Conservation (phyloP, 2,888 invertebrate species). For the Tenthredo notha region DNA sequence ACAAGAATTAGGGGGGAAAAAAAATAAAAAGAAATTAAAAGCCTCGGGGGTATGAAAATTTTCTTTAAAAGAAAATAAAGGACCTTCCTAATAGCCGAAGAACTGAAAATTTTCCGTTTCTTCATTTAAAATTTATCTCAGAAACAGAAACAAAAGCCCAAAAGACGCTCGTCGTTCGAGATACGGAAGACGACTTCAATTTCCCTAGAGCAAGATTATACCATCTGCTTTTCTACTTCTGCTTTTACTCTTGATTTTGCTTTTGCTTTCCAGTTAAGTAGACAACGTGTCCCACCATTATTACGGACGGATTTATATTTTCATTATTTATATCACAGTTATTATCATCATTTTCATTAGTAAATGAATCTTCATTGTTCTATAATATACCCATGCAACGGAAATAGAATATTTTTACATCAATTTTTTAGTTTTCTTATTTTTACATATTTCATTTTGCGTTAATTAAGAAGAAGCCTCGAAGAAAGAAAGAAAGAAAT, state of each 20-base stretch:
- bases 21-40: not conserved
- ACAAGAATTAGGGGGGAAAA: not conserved
- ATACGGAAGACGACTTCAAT: conserved; percentile 20
- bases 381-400: too few species aligned
- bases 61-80: not conserved
- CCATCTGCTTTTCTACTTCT: not conserved
- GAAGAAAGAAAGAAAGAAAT: not conserved
- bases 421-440: too few species aligned
- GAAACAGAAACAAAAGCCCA: not conserved
- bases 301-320: not conserved
- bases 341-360: not conserved
- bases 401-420: not conserved
- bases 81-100: not conserved
- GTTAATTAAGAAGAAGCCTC: too few species aligned
- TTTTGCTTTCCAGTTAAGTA: not conserved
- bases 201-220: conserved; percentile 37
- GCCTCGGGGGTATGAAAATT: not conserved
- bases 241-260: not conserved
- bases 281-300: not conserved
- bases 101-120: conserved; percentile 11
- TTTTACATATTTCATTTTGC: too few species aligned
- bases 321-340: not conserved
- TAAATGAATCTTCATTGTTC: not conserved
- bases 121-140: not conserved
- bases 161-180: not conserved